These are phyloP conservation scores for Orthochromis malagaraziensis DNA, from an alignment of 2,113 vertebrate species.

Conservation along the genomic window DNA sequence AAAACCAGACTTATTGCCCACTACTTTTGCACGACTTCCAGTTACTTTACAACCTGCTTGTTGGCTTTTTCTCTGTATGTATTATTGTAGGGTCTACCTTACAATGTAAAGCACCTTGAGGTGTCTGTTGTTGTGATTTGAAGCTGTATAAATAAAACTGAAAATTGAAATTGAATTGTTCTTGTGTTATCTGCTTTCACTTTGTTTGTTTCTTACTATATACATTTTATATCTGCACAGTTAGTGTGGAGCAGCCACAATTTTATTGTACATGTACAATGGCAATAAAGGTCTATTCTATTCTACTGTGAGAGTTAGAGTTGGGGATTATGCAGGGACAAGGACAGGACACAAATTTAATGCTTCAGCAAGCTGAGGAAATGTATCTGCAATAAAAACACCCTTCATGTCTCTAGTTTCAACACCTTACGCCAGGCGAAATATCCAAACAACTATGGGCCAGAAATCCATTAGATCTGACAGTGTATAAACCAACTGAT, in stretches of 20 bases:
- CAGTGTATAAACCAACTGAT: not conserved
- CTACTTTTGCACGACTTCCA: not conserved
- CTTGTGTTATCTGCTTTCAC: not conserved
- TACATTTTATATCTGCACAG: not conserved
- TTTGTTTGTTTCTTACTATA: not conserved
- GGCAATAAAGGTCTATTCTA: not conserved
- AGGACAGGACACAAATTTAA: not conserved
- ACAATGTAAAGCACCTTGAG: not conserved
- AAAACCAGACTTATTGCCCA: not conserved
- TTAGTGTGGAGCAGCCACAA: not conserved
- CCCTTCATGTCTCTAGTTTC: not conserved
- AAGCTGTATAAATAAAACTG: not conserved
- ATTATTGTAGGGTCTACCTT: not conserved
- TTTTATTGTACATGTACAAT: not conserved
- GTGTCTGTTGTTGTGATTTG: not conserved
- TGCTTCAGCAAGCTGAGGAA: not conserved
- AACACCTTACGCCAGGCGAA: not conserved
- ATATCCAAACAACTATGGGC: not conserved
- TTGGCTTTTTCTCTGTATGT: not conserved
- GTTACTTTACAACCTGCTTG: not conserved
- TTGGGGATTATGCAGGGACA: not conserved
- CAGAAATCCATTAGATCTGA: not conserved
- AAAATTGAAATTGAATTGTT: not conserved
- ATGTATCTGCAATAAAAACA: not conserved
- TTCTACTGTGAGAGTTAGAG: not conserved